phyloP scores from a whole-genome alignment of 2,797 vertebrate species.

The Glyptemys insculpta region DNA sequence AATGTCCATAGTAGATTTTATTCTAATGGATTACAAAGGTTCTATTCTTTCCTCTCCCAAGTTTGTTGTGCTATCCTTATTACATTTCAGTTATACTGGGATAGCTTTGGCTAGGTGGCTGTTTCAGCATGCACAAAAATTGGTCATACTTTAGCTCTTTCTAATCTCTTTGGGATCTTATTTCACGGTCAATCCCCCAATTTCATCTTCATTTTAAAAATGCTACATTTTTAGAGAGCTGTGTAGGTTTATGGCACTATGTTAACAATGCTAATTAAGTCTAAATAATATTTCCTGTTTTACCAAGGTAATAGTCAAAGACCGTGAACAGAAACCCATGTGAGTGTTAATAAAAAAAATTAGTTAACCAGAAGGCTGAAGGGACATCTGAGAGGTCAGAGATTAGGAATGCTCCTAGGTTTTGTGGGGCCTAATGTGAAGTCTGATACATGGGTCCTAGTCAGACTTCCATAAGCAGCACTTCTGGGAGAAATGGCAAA shows the following conservation, averaged over 20 bases:
- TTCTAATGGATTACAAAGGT: neutral
- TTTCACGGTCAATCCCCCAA: neutral
- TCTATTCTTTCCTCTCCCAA: neutral
- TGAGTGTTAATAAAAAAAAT: neutral
- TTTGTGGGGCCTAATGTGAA: neutral
- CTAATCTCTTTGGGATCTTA: neutral
- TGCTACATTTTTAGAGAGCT: neutral
- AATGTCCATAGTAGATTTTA: neutral
- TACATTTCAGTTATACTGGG: neutral
- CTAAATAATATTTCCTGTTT: constrained; percentile 15
- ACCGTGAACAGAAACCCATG: neutral
- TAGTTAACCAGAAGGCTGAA: neutral
- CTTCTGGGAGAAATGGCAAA: neutral
- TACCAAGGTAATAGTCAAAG: neutral
- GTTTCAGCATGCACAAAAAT: neutral
- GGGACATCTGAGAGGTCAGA: neutral
- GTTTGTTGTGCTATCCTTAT: neutral
- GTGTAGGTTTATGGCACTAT: neutral
- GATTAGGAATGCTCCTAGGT: neutral
- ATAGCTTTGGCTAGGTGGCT: neutral
- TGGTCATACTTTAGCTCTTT: neutral
- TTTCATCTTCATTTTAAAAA: neutral
- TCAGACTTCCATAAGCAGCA: neutral
- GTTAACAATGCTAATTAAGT: constrained; percentile 30
- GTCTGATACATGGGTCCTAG: neutral